phyloP scores from a whole-genome alignment of 2,888 invertebrate species.

The Sepiola atlantica region DNA sequence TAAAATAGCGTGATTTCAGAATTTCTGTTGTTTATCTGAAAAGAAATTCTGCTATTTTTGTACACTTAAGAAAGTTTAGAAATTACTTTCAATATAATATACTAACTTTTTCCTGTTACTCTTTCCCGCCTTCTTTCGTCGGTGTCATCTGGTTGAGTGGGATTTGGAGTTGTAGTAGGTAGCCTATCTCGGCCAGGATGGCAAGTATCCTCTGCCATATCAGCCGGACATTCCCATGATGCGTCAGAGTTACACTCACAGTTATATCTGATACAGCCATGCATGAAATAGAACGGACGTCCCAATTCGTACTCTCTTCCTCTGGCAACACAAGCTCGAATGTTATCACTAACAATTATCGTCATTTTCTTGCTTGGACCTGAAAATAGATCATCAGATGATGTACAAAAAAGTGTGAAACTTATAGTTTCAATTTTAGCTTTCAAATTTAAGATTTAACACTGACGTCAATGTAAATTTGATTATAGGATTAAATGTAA shows the following conservation, averaged over 20 bases:
- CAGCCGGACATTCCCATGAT: constrained; percentile 52
- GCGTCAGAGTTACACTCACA: constrained; percentile 39
- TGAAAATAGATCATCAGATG: too few relatives aligned
- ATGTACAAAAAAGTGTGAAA: too few relatives aligned
- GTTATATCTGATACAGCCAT: background rate
- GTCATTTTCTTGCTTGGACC: background rate
- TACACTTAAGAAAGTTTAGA: too few relatives aligned
- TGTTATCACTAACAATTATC: background rate
- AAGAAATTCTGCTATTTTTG: too few relatives aligned
- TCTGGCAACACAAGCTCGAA: background rate
- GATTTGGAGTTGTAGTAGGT: too few relatives aligned
- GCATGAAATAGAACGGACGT: constrained; percentile 50
- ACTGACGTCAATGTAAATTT: too few relatives aligned
- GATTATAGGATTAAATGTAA: too few relatives aligned
- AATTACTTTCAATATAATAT: background rate
- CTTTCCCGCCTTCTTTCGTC: background rate
- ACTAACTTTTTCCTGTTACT: background rate
- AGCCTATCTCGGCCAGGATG: background rate
- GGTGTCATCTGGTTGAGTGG: too few relatives aligned
- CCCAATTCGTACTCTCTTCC: background rate
- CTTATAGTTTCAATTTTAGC: too few relatives aligned
- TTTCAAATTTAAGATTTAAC: too few relatives aligned
- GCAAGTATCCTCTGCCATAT: constrained; percentile 57
- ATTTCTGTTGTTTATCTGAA: too few relatives aligned
- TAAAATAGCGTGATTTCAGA: too few relatives aligned